Percentiles rank a stretch among this genome's conserved stretches.
Evolutionary conservation across 2,113 vertebrate species (phyloP).

Genomic region (Hippocampus mohnikei): DNA sequence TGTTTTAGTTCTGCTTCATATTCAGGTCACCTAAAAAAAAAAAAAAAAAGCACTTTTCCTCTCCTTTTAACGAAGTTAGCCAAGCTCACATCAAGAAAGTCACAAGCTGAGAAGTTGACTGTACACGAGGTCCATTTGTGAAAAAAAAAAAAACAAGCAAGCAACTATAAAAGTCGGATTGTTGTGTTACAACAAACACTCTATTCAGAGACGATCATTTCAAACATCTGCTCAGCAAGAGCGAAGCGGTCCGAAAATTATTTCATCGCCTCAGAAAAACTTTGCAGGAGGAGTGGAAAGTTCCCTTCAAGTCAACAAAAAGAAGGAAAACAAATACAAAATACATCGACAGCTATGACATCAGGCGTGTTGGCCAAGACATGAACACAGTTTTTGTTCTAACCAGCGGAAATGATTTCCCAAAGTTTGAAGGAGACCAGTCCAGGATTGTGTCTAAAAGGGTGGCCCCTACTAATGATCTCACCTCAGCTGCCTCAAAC

Average conservation of each 20-base stretch:
- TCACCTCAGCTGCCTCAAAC: too few relatives aligned
- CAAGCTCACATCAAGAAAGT: conserved; percentile 24
- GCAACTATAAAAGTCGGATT: neutral
- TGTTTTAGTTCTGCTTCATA: conserved; percentile 48
- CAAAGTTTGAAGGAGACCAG: neutral
- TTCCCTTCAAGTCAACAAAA: neutral
- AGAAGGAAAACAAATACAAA: neutral
- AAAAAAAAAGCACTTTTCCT: conserved; percentile 25
- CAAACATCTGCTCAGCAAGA: neutral
- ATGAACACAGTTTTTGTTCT: too few relatives aligned
- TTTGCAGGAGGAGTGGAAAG: neutral
- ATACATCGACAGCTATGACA: neutral
- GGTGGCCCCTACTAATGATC: too few relatives aligned
- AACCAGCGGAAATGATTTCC: neutral
- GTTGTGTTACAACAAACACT: neutral
- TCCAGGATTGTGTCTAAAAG: too few relatives aligned
- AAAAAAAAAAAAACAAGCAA: neutral
- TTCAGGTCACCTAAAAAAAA: conserved; percentile 51
- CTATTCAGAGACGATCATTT: neutral
- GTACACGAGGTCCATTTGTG: neutral
- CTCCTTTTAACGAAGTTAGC: conserved; percentile 38
- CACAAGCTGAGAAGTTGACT: conserved; percentile 15
- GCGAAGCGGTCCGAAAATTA: neutral
- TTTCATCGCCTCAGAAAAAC: neutral
- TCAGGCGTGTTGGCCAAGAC: too few relatives aligned